Evolutionary conservation across 2,113 vertebrate species (phyloP).

Genomic region (Colius striatus): DNA sequence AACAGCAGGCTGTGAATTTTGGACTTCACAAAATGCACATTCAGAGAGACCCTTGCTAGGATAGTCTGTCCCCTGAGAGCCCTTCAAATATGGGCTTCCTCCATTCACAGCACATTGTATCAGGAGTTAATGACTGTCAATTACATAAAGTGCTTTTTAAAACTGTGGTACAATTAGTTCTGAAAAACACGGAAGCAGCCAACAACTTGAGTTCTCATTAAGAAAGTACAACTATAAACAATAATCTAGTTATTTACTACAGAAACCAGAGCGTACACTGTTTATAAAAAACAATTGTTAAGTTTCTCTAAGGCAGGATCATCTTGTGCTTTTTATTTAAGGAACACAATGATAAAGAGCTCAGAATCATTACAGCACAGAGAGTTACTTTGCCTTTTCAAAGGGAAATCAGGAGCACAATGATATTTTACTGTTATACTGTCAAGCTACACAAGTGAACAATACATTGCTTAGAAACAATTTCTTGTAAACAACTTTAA

Average conservation of each 20-base stretch:
- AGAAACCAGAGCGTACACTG: background rate
- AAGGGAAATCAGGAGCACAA: conserved; percentile 43
- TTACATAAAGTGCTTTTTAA: background rate
- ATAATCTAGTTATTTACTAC: background rate
- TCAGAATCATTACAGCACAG: background rate
- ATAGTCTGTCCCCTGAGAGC: rapidly evolving
- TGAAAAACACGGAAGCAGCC: conserved; percentile 28
- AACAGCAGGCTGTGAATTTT: background rate
- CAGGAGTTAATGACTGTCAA: background rate
- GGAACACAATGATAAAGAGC: conserved; percentile 49
- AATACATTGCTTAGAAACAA: conserved; percentile 7
- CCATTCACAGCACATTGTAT: background rate
- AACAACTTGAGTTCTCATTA: conserved; percentile 63
- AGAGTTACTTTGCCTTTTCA: conserved; percentile 32
- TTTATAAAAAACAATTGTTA: conserved; percentile 40
- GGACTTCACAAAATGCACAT: rapidly evolving
- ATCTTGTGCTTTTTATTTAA: conserved; percentile 63
- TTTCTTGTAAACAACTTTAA: conserved; percentile 34
- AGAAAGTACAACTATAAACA: conserved; percentile 24
- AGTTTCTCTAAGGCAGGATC: background rate
- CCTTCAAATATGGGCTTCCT: background rate
- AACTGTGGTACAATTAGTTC: conserved; percentile 1
- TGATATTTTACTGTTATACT: conserved; percentile 31
- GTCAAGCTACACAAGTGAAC: conserved; percentile 20
- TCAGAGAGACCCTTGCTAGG: background rate